Conservation (phyloP, 2,888 invertebrate genomes). For the Arge pagana region DNA sequence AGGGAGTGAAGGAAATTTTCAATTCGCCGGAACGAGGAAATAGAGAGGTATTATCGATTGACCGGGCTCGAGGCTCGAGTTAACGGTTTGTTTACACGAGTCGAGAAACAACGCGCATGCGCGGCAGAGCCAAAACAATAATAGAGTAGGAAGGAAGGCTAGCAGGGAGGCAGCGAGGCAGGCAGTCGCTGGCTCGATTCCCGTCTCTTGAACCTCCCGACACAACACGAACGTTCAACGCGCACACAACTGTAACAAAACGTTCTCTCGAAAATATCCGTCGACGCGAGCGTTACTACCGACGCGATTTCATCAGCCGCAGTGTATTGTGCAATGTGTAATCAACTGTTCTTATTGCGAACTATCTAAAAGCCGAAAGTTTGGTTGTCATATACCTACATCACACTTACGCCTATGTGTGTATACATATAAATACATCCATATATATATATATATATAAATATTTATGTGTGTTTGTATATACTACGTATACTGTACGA, state of each 20-base stretch:
- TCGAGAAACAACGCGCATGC: conserved; percentile 50
- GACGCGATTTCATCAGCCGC: conserved; percentile 6
- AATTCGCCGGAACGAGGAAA: conserved; percentile 17
- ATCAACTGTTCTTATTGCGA: conserved; percentile 17
- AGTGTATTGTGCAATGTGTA: conserved; percentile 21
- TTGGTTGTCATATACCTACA: neutral
- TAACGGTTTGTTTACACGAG: conserved; percentile 57
- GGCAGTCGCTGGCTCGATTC: conserved; percentile 30
- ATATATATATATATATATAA: neutral
- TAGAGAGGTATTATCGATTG: conserved; percentile 48
- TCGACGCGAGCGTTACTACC: neutral
- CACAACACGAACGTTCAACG: conserved; percentile 13
- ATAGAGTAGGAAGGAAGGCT: conserved; percentile 47
- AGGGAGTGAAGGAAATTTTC: conserved; percentile 29
- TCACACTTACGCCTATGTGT: neutral
- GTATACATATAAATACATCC: neutral
- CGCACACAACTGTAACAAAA: conserved; percentile 7
- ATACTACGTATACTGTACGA: neutral
- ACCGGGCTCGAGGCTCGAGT: conserved; percentile 45
- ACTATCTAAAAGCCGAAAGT: conserved; percentile 1
- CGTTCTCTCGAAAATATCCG: conserved; percentile 8
- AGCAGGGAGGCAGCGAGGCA: conserved; percentile 32
- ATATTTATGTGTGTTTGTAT: neutral
- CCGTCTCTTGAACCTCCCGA: conserved; percentile 10
- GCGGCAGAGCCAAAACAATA: conserved; percentile 54